A percentile compares a stretch with the other conserved stretches of the same genome.
Evolutionary conservation across 2,888 invertebrate species (phyloP).

Genomic region (Altica lythri): DNA sequence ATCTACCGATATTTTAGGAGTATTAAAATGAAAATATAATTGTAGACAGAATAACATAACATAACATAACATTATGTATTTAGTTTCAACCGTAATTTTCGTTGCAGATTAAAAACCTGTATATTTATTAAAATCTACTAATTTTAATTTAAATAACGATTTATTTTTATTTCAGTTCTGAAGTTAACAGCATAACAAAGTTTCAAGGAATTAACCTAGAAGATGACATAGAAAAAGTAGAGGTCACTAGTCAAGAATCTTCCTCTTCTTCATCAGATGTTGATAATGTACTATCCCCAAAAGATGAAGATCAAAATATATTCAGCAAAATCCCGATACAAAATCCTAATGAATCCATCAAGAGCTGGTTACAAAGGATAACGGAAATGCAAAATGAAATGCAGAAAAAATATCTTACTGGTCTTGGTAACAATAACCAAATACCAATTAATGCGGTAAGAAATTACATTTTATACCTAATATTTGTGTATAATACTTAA

Average conservation of each 20-base stretch:
- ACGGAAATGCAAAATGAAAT: constrained; percentile 72
- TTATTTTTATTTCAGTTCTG: constrained; percentile 6
- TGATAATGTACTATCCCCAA: constrained; percentile 26
- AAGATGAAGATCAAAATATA: constrained; percentile 28
- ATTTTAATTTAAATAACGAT: too few species aligned
- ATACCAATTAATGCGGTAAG: constrained; percentile 22
- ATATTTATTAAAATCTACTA: too few species aligned
- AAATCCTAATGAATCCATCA: constrained; percentile 67
- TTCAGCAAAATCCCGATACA: constrained; percentile 52
- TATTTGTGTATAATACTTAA: background rate
- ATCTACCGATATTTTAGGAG: too few species aligned
- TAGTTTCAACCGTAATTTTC: too few species aligned
- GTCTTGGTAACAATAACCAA: constrained; percentile 28
- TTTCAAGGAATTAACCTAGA: constrained; percentile 50
- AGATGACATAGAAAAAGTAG: constrained; percentile 53
- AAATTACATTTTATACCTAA: background rate
- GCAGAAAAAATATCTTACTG: constrained; percentile 48
- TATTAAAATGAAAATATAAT: too few species aligned
- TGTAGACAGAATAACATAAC: too few species aligned
- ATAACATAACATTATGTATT: too few species aligned
- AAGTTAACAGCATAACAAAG: constrained; percentile 11
- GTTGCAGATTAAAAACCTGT: too few species aligned
- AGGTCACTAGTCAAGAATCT: constrained; percentile 50
- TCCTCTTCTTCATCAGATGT: constrained; percentile 43
- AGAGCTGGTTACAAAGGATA: constrained; percentile 76